Evolutionary conservation across 2,113 vertebrate species (phyloP), one percentile per base, ranked within the genome.

Genomic region (Piliocolobus tephrosceles): DNA sequence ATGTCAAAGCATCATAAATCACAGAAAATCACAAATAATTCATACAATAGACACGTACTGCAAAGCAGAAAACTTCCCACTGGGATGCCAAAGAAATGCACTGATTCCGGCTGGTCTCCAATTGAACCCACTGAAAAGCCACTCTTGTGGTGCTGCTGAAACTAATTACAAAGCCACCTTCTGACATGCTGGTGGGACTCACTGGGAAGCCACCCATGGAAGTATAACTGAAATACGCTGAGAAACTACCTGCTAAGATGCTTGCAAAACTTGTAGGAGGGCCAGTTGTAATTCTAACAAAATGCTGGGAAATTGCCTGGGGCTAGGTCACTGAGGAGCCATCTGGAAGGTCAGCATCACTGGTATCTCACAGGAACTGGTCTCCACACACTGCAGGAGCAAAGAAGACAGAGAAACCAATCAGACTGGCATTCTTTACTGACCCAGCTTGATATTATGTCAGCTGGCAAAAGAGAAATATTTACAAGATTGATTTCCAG

Each of bases 371-470:
- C 7, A 72, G 0, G n/a, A 45, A 2, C 5, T 55, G 11, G 23
- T 45, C 82, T 13, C 23, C 25, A 47, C 23, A 12, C 1, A 70
- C 1, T 50, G 61, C 10, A 52, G 35, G 23, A 64, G 35, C 23
- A 64, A 16, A 85, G 1, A 47, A 78, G 14, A 70, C 13, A 72
- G 11, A 9, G 8, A 50, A 84, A 30, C 13, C 6, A n/a, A 5
- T 2, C 8, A 58, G 12, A 68, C 4, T 5, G 66, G 11, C 2
- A n/a, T 8, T 0, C 14, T 8, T 57, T n/a, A 43, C 8, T 64
- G 10, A 9, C 20, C 9, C 43, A 40, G 35, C 32, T 72, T 95
- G 55, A 70, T 32, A 78, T 30, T 13, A 43, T 70, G 3, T 11
- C 6, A 43, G 40, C 43, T 10, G 5, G 3, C 8, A 22, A 57